phyloP scores from a whole-genome alignment of 2,888 invertebrate genomes.

The Acanthosoma haemorrhoidale region DNA sequence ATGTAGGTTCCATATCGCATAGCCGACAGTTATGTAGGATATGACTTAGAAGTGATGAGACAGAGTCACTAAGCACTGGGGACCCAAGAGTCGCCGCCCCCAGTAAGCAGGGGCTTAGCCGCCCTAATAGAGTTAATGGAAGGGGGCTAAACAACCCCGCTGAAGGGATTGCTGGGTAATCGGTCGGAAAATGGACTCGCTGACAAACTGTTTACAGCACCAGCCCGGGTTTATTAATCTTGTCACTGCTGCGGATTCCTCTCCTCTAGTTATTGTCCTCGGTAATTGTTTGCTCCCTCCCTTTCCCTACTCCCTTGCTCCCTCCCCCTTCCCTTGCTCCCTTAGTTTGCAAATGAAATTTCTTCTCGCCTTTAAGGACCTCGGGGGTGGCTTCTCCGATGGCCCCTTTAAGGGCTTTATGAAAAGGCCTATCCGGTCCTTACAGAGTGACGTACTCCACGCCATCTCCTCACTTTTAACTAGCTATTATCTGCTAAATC shows the following conservation, averaged over 20 bases:
- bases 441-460: background rate
- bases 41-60: too few species aligned
- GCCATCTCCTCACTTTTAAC: background rate
- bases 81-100: constrained; percentile 4
- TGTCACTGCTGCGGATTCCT: constrained; percentile 12
- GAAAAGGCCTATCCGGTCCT: background rate
- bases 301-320: constrained; percentile 38
- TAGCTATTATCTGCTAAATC: too few species aligned
- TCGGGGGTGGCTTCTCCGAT: too few species aligned
- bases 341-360: too few species aligned
- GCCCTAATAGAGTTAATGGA: too few species aligned
- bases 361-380: too few species aligned
- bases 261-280: constrained; percentile 17
- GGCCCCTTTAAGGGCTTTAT: background rate
- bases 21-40: too few species aligned
- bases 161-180: constrained; percentile 39
- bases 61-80: too few species aligned
- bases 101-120: background rate
- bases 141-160: constrained; percentile 24
- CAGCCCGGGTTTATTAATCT: constrained; percentile 20
- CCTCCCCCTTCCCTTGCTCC: constrained; percentile 20
- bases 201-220: constrained; percentile 35
- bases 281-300: constrained; percentile 8
- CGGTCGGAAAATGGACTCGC: constrained; percentile 39
- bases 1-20: too few species aligned